A percentile compares a stretch with the other conserved stretches of the same genome.
Evolutionary conservation across 2,113 vertebrate species (phyloP).

Genomic region (Macrotus californicus): DNA sequence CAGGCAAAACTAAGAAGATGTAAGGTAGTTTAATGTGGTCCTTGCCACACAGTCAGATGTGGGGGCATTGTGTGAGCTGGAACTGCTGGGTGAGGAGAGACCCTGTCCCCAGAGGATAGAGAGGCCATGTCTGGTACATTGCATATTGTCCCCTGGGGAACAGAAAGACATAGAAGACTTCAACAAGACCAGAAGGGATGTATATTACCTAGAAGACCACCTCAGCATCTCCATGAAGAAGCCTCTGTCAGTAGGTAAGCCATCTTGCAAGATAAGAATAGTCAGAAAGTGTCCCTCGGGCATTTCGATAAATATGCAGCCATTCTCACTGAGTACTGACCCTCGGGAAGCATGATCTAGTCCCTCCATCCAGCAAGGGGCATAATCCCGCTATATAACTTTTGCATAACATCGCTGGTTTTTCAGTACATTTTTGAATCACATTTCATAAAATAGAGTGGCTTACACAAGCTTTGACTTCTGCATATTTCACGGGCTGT

Average conservation of each 20-base stretch:
- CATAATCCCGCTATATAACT: not conserved
- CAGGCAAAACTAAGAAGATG: not conserved
- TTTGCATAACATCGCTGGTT: not conserved
- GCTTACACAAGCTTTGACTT: not conserved
- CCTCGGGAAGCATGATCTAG: not conserved
- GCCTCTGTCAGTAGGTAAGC: not conserved
- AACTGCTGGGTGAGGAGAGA: not conserved
- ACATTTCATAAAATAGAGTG: not conserved
- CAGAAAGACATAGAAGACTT: not conserved
- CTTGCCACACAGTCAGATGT: fast-evolving
- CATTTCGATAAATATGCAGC: not conserved
- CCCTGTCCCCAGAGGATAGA: not conserved
- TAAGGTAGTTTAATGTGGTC: not conserved
- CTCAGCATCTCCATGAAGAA: not conserved
- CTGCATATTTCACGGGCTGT: not conserved
- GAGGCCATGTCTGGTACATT: not conserved
- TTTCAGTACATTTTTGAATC: not conserved
- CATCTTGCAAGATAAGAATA: not conserved
- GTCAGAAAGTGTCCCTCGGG: not conserved
- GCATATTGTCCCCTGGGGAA: not conserved
- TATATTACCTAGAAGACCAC: not conserved
- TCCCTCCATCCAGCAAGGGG: not conserved
- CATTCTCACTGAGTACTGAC: not conserved
- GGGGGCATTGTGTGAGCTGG: not conserved
- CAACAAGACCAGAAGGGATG: not conserved